Percentiles rank a stretch among this genome's conserved stretches.
Conservation (phyloP, 2,113 vertebrate genomes). For the Acanthisitta chloris region DNA sequence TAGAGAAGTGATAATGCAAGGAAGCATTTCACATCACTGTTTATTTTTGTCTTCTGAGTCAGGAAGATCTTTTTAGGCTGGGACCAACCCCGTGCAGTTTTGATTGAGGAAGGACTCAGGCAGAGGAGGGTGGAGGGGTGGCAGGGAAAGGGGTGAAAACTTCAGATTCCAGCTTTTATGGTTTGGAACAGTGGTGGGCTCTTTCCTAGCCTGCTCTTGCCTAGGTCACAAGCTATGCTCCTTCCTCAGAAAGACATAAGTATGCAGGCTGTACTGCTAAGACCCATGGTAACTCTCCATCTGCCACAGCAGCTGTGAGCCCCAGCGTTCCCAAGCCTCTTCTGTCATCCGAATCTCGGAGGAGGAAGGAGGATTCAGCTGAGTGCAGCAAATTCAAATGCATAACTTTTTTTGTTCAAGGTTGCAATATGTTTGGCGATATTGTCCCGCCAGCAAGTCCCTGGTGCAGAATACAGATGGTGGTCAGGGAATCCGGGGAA, state of each 20-base stretch:
- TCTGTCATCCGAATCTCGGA: background rate
- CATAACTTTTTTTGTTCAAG: background rate
- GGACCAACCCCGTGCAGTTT: background rate
- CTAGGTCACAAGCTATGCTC: background rate
- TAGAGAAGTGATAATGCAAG: slow-evolving; percentile 34
- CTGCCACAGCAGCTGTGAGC: slow-evolving; percentile 53
- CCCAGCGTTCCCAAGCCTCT: background rate
- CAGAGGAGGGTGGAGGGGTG: rapidly evolving
- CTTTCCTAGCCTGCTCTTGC: background rate
- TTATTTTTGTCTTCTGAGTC: slow-evolving; percentile 59
- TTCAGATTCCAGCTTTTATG: background rate
- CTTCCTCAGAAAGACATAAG: background rate
- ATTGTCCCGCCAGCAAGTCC: background rate
- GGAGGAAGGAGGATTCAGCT: slow-evolving; percentile 31
- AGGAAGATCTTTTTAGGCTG: slow-evolving; percentile 45
- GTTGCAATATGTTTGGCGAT: slow-evolving; percentile 44
- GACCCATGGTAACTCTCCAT: slow-evolving; percentile 29
- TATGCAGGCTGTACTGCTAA: background rate
- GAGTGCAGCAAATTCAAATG: slow-evolving; percentile 40
- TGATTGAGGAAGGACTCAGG: background rate
- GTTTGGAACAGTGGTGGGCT: background rate
- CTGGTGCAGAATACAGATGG: slow-evolving; percentile 28
- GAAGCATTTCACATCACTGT: slow-evolving; percentile 35
- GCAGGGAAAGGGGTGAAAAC: background rate
- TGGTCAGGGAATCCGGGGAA: background rate